Evolutionary conservation across 2,888 invertebrate species (phyloP).

Genomic region (Cryptocephalus primarius): DNA sequence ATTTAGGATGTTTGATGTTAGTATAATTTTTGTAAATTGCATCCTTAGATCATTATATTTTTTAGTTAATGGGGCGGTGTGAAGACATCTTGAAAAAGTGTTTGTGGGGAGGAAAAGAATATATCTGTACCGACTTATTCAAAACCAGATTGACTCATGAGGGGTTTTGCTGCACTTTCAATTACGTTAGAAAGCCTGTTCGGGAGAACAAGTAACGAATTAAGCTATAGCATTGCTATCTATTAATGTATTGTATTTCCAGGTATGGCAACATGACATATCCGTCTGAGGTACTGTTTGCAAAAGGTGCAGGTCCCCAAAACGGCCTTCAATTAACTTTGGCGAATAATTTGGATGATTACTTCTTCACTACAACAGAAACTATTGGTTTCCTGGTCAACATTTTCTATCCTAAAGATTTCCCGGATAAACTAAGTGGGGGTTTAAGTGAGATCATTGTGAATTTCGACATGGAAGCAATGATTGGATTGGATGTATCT

Average conservation of each 20-base stretch:
- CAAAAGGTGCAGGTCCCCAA: constrained; percentile 24
- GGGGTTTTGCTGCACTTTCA: constrained; percentile 46
- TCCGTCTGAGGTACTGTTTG: too few relatives aligned
- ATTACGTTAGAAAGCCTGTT: constrained; percentile 14
- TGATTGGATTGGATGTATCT: constrained; percentile 17
- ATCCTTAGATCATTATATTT: not conserved
- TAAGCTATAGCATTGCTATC: too few relatives aligned
- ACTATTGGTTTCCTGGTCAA: constrained; percentile 43
- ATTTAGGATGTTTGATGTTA: too few relatives aligned
- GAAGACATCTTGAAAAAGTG: constrained; percentile 42
- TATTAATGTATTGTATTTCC: too few relatives aligned
- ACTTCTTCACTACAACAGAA: constrained; percentile 42
- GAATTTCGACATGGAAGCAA: constrained; percentile 23
- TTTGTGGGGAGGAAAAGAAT: constrained; percentile 33
- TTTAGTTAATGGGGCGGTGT: constrained; percentile 37
- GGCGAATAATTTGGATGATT: constrained; percentile 46
- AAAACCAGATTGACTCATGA: constrained; percentile 38
- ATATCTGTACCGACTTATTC: constrained; percentile 39
- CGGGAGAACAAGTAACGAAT: too few relatives aligned
- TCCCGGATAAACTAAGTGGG: constrained; percentile 48
- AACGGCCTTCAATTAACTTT: constrained; percentile 45
- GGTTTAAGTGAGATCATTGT: constrained; percentile 35
- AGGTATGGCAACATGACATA: too few relatives aligned
- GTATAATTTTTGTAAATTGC: too few relatives aligned
- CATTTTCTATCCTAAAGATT: constrained; percentile 46